Evolutionary conservation across 1,140 invertebrate species (phyloP).

Genomic region (Drosophila miranda): DNA sequence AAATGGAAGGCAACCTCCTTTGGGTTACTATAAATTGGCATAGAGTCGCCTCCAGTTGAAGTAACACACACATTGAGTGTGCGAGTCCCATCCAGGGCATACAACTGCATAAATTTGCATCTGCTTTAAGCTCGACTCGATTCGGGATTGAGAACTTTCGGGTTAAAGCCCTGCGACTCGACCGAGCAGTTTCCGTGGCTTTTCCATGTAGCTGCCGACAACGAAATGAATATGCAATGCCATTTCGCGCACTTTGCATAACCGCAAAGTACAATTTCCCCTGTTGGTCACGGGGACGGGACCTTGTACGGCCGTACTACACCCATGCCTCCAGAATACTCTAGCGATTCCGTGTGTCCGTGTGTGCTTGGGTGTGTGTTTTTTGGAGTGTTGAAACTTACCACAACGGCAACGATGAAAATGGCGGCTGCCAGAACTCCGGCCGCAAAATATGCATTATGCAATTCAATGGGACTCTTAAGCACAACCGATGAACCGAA

Average conservation of each 20-base stretch:
- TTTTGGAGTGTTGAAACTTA: slow-evolving; percentile 81
- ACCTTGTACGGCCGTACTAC: slow-evolving; percentile 4
- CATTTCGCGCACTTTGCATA: slow-evolving; percentile 49
- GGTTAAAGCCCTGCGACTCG: slow-evolving; percentile 38
- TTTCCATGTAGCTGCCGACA: slow-evolving; percentile 41
- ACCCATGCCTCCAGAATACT: background rate
- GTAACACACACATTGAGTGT: slow-evolving; percentile 23
- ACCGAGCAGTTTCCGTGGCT: slow-evolving; percentile 16
- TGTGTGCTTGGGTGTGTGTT: slow-evolving; percentile 22
- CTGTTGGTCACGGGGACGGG: slow-evolving; percentile 37
- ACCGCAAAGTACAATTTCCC: slow-evolving; percentile 71
- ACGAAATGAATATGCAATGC: slow-evolving; percentile 74
- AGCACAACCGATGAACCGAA: slow-evolving; percentile 83
- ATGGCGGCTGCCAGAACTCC: slow-evolving; percentile 88
- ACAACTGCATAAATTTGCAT: slow-evolving; percentile 60
- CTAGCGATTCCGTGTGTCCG: slow-evolving; percentile 3
- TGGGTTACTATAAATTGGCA: slow-evolving; percentile 31
- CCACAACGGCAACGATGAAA: slow-evolving; percentile 87
- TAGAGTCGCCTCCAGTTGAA: slow-evolving; percentile 8
- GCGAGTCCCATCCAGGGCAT: background rate
- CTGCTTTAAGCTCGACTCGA: slow-evolving; percentile 40
- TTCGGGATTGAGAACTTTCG: slow-evolving; percentile 38
- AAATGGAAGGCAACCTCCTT: slow-evolving; percentile 1
- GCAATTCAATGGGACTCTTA: slow-evolving; percentile 83
- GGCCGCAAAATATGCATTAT: slow-evolving; percentile 89